Conservation (phyloP, 2,888 invertebrate species). For the Eupeodes luniger region DNA sequence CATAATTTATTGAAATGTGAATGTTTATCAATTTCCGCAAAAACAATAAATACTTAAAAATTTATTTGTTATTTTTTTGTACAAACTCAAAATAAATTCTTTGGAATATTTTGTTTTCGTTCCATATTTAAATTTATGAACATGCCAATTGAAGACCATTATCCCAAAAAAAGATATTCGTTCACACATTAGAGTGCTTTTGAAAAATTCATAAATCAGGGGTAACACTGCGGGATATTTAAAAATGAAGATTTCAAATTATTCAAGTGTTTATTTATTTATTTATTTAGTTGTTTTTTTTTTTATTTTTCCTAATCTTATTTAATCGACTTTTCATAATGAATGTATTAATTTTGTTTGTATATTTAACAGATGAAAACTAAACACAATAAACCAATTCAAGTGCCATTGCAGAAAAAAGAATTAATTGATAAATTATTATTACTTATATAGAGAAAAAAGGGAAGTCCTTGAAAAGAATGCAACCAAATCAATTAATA, state of each 20-base stretch:
- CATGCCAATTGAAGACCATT: constrained; percentile 49
- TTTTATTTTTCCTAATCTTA: background rate
- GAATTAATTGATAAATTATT: constrained; percentile 5
- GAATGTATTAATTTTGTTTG: constrained; percentile 27
- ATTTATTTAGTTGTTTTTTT: background rate
- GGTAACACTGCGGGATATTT: constrained; percentile 19
- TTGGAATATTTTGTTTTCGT: background rate
- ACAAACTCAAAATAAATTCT: constrained; percentile 37
- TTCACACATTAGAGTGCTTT: constrained; percentile 17
- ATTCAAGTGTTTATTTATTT: constrained; percentile 49
- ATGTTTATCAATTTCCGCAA: constrained; percentile 62
- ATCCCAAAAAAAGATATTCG: constrained; percentile 26
- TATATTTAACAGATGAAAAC: constrained; percentile 51
- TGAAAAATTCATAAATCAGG: constrained; percentile 35
- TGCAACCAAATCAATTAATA: constrained; percentile 52
- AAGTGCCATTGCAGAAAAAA: background rate
- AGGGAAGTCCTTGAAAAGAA: constrained; percentile 37
- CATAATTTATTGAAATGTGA: constrained; percentile 50
- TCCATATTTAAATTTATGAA: constrained; percentile 38
- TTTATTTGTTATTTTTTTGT: constrained; percentile 20
- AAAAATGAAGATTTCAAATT: constrained; percentile 1
- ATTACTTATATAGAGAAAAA: background rate
- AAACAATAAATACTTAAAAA: constrained; percentile 51
- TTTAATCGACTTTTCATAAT: constrained; percentile 32
- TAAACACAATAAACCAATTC: background rate